A percentile compares a stretch with the other conserved stretches of the same genome.
phyloP scores from a whole-genome alignment of 2,113 vertebrate species.

The Chlorocebus sabaeus region DNA sequence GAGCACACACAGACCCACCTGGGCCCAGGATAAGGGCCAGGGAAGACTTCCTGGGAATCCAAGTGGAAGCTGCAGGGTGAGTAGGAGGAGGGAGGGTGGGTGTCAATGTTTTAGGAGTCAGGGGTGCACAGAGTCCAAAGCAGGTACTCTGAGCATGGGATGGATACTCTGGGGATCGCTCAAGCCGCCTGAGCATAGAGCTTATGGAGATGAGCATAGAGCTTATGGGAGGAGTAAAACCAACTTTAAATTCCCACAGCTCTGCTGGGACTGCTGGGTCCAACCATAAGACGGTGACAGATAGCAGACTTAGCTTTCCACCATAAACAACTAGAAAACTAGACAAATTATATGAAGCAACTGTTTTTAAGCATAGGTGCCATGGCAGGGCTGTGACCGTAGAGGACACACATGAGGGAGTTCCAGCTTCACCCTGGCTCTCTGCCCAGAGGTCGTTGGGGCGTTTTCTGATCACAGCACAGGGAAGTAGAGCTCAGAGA shows the following conservation, averaged over 20 bases:
- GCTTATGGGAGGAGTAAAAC: background rate
- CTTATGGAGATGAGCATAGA: too few relatives aligned
- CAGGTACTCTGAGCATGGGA: background rate
- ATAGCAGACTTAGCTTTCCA: too few relatives aligned
- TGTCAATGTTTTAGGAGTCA: background rate
- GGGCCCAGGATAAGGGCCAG: background rate
- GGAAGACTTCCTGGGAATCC: too few relatives aligned
- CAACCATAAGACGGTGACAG: background rate
- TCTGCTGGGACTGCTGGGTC: background rate
- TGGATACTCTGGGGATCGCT: rapidly evolving
- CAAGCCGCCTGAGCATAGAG: rapidly evolving
- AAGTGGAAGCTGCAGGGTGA: too few relatives aligned
- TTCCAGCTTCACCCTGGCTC: background rate
- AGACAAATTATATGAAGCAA: background rate
- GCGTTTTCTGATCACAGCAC: background rate
- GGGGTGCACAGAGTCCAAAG: background rate
- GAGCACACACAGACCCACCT: background rate
- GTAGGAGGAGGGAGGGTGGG: background rate
- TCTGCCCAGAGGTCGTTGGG: background rate
- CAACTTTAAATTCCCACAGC: background rate
- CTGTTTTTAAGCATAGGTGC: background rate
- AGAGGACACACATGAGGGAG: background rate
- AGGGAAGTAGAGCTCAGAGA: background rate
- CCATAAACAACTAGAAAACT: background rate
- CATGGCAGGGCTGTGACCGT: background rate